phyloP scores from a whole-genome alignment of 2,797 vertebrate genomes.

The Chaenodraco wilsoni region DNA sequence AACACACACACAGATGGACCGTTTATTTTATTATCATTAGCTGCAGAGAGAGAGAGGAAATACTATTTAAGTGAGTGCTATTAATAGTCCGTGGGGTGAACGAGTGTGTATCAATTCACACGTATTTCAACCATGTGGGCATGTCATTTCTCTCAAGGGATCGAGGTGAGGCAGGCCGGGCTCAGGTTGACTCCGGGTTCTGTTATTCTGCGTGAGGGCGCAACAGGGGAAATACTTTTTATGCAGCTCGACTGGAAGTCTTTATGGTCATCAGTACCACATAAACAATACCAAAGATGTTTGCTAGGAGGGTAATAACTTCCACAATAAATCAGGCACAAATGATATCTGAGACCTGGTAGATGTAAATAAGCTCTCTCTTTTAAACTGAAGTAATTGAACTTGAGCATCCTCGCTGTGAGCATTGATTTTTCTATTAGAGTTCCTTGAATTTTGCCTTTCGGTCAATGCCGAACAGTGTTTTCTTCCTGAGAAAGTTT shows the following conservation, averaged over 20 bases:
- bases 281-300: not conserved
- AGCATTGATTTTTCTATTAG: slow-evolving; percentile 41
- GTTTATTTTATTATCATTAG: slow-evolving; percentile 52
- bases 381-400: slow-evolving; percentile 12
- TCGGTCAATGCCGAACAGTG: not conserved
- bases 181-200: slow-evolving; percentile 10
- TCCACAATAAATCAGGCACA: slow-evolving; percentile 7
- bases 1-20: slow-evolving; percentile 13
- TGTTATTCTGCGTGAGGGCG: slow-evolving; percentile 30
- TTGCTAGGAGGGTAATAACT: not conserved
- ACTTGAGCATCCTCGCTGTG: slow-evolving; percentile 5
- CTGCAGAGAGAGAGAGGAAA: slow-evolving; percentile 44
- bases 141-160: slow-evolving; percentile 46
- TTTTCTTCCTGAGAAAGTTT: slow-evolving; percentile 1
- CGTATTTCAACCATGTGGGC: slow-evolving; percentile 60
- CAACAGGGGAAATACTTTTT: slow-evolving; percentile 9
- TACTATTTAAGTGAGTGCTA: slow-evolving; percentile 49
- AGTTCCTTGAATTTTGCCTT: not conserved
- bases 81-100: slow-evolving; percentile 61
- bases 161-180: slow-evolving; percentile 25
- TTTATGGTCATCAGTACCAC: slow-evolving; percentile 9
- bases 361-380: not conserved
- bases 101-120: slow-evolving; percentile 61
- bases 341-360: not conserved
- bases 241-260: slow-evolving; percentile 15